These are phyloP conservation scores for Gambusia holbrooki DNA, from an alignment of 2,113 vertebrate genomes.

Conservation along the genomic window DNA sequence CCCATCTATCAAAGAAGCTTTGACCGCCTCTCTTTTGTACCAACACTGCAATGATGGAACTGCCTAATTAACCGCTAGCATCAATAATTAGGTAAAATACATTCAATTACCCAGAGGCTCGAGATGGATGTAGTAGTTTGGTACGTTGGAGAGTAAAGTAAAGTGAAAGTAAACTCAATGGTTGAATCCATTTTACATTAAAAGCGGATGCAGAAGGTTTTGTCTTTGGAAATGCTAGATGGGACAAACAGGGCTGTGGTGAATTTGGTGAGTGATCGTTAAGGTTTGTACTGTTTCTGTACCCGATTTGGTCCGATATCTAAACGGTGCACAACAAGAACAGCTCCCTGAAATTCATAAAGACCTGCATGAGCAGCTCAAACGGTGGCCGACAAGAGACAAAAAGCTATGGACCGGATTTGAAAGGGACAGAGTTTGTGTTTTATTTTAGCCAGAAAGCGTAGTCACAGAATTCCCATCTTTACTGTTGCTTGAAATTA, in stretches of 20 bases:
- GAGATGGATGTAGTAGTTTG: conserved; percentile 14
- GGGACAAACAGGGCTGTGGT: conserved; percentile 31
- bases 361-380: neutral
- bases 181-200: conserved; percentile 43
- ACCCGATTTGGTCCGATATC: neutral
- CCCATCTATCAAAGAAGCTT: neutral
- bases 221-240: conserved; percentile 57
- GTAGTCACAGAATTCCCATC: too few species aligned
- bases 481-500: too few species aligned
- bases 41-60: conserved; percentile 29
- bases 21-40: conserved; percentile 36
- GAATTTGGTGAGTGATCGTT: neutral
- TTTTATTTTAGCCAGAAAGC: too few species aligned
- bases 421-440: too few species aligned
- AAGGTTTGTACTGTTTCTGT: neutral
- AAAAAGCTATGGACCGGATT: neutral
- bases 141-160: neutral
- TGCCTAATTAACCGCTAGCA: conserved; percentile 32
- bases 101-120: conserved; percentile 14
- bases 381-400: neutral
- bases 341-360: too few species aligned
- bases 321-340: neutral
- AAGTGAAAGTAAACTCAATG: conserved; percentile 18
- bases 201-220: conserved; percentile 35
- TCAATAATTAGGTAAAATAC: conserved; percentile 45